These are phyloP conservation scores for Rhea americana DNA, from an alignment of 2,113 vertebrate species.

Conservation along the genomic window DNA sequence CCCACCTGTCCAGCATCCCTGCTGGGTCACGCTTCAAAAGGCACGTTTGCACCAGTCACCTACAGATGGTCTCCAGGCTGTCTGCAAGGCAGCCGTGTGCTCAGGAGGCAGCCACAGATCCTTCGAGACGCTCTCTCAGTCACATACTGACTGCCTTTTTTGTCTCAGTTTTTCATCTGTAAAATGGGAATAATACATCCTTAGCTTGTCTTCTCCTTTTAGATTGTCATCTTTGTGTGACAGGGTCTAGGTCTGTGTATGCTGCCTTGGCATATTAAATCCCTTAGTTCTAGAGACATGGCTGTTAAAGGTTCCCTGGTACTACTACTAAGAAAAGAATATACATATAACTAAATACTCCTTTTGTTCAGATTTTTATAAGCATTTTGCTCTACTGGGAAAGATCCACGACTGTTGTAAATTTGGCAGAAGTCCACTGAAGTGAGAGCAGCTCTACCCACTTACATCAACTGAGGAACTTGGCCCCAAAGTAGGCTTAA, in stretches of 20 bases:
- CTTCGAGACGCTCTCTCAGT: not conserved
- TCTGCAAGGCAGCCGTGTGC: not conserved
- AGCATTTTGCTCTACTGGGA: slow-evolving; percentile 1
- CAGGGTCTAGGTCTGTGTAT: rapidly evolving
- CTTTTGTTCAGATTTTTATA: slow-evolving; percentile 27
- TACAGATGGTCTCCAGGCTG: not conserved
- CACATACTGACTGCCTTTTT: not conserved
- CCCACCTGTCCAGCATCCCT: not conserved
- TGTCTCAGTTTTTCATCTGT: not conserved
- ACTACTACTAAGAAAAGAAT: not conserved
- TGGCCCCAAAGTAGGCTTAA: not conserved
- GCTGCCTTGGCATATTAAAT: not conserved
- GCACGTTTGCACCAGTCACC: not conserved
- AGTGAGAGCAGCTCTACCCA: not conserved
- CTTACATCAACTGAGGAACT: not conserved
- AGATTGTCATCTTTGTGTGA: not conserved
- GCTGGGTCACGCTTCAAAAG: not conserved
- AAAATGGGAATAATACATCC: not conserved
- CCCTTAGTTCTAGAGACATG: not conserved
- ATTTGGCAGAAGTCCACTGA: not conserved
- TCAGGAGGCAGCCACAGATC: not conserved
- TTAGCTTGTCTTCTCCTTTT: not conserved
- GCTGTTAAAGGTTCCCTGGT: not conserved
- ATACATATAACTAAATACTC: not conserved
- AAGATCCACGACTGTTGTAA: slow-evolving; percentile 2